These are phyloP conservation scores for Xyliphius kryptos DNA, from an alignment of 2,113 vertebrate species.

Conservation along the genomic window DNA sequence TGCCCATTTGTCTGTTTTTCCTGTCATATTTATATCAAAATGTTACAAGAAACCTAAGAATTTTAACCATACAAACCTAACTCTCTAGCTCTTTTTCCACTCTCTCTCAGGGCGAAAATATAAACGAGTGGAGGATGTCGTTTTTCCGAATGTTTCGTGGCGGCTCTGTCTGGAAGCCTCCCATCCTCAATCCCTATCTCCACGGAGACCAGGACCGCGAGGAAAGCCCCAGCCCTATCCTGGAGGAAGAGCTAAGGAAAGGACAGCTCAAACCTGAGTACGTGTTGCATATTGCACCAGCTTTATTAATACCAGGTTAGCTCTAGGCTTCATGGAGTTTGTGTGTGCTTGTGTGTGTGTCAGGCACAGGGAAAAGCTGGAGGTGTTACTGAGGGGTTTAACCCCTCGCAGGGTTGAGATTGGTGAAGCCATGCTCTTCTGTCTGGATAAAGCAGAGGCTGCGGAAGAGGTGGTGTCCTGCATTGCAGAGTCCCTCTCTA, in stretches of 20 bases:
- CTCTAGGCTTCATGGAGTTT: too few species aligned
- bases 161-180: constrained; percentile 71
- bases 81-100: background rate
- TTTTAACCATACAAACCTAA: too few species aligned
- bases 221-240: constrained; percentile 43
- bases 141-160: constrained; percentile 70
- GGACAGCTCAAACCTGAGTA: constrained; percentile 70
- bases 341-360: constrained; percentile 15
- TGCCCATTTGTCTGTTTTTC: too few species aligned
- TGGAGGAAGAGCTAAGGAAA: constrained; percentile 70
- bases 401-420: constrained; percentile 58
- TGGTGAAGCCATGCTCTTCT: constrained; percentile 67
- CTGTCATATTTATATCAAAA: too few species aligned
- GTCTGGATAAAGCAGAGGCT: constrained; percentile 66
- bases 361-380: constrained; percentile 66
- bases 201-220: constrained; percentile 53
- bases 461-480: constrained; percentile 71
- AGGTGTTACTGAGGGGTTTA: constrained; percentile 59
- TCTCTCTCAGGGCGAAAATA: constrained; percentile 59
- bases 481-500: constrained; percentile 62
- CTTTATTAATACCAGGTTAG: too few species aligned
- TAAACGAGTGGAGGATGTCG: constrained; percentile 63
- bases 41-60: too few species aligned
- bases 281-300: background rate
- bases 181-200: constrained; percentile 62